Evolutionary conservation across 1,140 invertebrate species (phyloP).

Genomic region (Ceratina calcarata): DNA sequence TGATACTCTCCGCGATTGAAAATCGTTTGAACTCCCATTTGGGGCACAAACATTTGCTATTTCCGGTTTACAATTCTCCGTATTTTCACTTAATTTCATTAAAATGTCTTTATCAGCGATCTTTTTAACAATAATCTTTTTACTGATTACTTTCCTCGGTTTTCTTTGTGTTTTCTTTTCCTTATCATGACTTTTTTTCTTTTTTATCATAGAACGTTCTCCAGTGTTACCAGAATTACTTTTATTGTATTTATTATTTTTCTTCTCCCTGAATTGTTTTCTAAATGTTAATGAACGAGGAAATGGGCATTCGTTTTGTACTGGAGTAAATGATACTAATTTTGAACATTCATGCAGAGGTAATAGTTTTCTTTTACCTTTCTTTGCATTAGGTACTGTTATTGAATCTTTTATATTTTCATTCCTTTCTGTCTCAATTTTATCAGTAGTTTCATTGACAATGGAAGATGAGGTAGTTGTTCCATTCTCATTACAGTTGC

Average conservation of each 20-base stretch:
- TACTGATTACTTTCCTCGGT: slow-evolving; percentile 66
- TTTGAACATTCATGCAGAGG: slow-evolving; percentile 63
- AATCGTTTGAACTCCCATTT: slow-evolving; percentile 66
- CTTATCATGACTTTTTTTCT: background rate
- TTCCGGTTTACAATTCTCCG: background rate
- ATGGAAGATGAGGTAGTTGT: slow-evolving; percentile 26
- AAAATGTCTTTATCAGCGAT: slow-evolving; percentile 53
- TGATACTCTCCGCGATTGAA: slow-evolving; percentile 54
- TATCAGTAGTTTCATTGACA: slow-evolving; percentile 57
- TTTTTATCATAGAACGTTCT: background rate
- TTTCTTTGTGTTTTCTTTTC: slow-evolving; percentile 46
- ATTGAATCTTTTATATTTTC: slow-evolving; percentile 4
- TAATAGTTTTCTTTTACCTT: slow-evolving; percentile 64
- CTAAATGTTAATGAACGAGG: background rate
- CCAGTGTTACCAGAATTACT: background rate
- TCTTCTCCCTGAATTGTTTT: slow-evolving; percentile 19
- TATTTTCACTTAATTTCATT: slow-evolving; percentile 51
- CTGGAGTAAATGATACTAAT: slow-evolving; percentile 66
- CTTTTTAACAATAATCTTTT: slow-evolving; percentile 74
- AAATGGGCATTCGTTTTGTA: slow-evolving; percentile 29
- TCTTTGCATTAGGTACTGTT: background rate
- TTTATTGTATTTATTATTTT: slow-evolving; percentile 32
- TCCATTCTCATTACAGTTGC: background rate
- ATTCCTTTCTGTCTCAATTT: slow-evolving; percentile 32
- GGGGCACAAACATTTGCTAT: background rate